Conservation (phyloP, 1,140 invertebrate genomes). For the Nephila pilipes region DNA sequence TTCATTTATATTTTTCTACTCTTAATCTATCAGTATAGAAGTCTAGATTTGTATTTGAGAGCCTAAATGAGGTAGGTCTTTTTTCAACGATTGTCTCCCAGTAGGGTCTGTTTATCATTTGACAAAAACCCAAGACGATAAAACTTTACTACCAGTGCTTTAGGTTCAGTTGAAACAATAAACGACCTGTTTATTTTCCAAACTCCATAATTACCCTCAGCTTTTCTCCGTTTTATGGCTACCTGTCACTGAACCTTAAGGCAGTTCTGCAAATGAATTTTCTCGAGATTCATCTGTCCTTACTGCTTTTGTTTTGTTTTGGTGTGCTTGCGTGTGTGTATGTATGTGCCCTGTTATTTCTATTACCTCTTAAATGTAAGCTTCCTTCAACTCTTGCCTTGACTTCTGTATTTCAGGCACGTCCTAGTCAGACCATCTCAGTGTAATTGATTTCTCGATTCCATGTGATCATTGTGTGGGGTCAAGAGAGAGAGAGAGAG, state of each 20-base stretch:
- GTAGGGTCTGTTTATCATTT: not conserved
- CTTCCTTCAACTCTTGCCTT: not conserved
- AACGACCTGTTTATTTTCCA: constrained; percentile 24
- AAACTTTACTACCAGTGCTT: not conserved
- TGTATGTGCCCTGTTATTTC: not conserved
- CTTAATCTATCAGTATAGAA: too few species aligned
- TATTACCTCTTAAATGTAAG: constrained; percentile 1
- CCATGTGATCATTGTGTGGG: not conserved
- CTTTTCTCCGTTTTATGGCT: constrained; percentile 13
- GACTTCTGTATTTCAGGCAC: not conserved
- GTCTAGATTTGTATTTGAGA: too few species aligned
- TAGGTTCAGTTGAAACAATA: constrained; percentile 3
- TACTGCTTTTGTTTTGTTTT: not conserved
- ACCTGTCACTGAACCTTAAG: not conserved
- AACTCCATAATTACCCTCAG: not conserved
- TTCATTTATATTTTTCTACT: too few species aligned
- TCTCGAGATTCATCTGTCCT: not conserved
- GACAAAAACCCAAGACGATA: not conserved
- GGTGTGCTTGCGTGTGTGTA: too few species aligned
- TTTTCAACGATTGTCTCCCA: not conserved
- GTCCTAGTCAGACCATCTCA: not conserved
- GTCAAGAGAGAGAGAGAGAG: not conserved
- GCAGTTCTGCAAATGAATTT: not conserved
- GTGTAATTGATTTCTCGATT: constrained; percentile 12
- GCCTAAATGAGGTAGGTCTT: too few species aligned